Evolutionary conservation across 2,113 vertebrate genomes (phyloP).

Genomic region (Podilymbus podiceps): DNA sequence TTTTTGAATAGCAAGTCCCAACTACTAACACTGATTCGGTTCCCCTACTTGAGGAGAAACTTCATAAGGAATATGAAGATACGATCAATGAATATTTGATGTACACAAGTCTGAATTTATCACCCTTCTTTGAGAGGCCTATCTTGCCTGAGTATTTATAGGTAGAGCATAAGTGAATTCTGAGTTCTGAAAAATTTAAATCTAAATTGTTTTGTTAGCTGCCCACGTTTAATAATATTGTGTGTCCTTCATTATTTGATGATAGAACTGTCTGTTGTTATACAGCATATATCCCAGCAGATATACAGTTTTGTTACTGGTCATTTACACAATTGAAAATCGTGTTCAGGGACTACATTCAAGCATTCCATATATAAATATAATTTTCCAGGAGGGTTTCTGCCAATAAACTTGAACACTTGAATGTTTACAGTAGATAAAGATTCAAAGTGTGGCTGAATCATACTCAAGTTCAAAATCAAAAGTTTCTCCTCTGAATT

Average conservation of each 20-base stretch:
- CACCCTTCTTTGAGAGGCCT: background rate
- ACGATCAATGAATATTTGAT: background rate
- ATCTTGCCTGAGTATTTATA: background rate
- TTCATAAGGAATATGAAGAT: background rate
- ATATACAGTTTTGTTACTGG: background rate
- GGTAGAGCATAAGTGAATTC: background rate
- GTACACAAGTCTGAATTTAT: background rate
- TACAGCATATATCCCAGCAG: background rate
- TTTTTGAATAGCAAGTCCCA: background rate
- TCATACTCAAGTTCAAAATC: background rate
- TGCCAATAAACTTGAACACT: background rate
- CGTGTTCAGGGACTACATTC: background rate
- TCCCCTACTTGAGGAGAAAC: background rate
- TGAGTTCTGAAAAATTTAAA: background rate
- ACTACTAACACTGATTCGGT: background rate
- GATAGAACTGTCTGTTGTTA: background rate
- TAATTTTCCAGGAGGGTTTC: background rate
- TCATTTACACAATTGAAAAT: background rate
- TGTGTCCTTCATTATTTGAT: background rate
- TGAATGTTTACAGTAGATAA: background rate
- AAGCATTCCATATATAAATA: background rate
- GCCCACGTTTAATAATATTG: background rate
- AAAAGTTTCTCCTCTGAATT: background rate
- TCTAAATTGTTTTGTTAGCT: background rate
- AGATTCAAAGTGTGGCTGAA: background rate